A percentile compares a stretch with the other conserved stretches of the same genome.
Conservation (phyloP, 2,888 invertebrate species). For the Eurytoma adleriae region DNA sequence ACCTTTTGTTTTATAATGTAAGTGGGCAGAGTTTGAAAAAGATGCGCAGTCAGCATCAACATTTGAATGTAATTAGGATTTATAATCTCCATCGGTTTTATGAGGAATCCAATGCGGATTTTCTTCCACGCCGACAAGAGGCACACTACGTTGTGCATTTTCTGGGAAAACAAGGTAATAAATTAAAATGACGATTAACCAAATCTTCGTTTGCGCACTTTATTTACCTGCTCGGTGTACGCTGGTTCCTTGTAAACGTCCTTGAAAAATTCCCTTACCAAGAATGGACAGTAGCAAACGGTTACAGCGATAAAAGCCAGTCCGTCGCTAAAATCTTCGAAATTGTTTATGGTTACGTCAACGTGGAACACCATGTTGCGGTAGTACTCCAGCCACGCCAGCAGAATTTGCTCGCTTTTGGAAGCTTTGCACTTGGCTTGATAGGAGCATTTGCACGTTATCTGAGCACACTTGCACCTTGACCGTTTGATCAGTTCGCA, state of each 20-base stretch:
- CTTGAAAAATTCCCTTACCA: slow-evolving; percentile 75
- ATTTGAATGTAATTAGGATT: slow-evolving; percentile 79
- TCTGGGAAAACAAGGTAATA: slow-evolving; percentile 50
- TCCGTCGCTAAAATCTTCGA: slow-evolving; percentile 78
- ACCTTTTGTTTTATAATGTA: slow-evolving; percentile 67
- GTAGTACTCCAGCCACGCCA: slow-evolving; percentile 75
- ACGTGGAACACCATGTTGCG: slow-evolving; percentile 71
- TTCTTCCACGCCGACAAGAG: slow-evolving; percentile 78
- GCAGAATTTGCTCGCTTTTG: slow-evolving; percentile 69
- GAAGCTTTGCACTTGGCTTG: background rate
- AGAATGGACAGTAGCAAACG: slow-evolving; percentile 80
- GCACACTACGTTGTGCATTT: slow-evolving; percentile 80
- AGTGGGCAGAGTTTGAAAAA: slow-evolving; percentile 79
- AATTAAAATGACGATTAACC: slow-evolving; percentile 15
- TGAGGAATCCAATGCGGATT: slow-evolving; percentile 78
- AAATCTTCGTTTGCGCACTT: background rate
- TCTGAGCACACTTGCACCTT: background rate
- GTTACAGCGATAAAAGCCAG: slow-evolving; percentile 79
- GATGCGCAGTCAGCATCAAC: slow-evolving; percentile 79
- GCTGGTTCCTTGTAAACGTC: slow-evolving; percentile 76
- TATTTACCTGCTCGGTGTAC: slow-evolving; percentile 70
- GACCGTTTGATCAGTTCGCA: slow-evolving; percentile 9
- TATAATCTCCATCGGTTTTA: slow-evolving; percentile 78
- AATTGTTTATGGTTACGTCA: slow-evolving; percentile 71
- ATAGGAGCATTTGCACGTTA: too few relatives aligned